Evolutionary conservation across 2,888 invertebrate genomes (phyloP), one percentile per base, ranked within the genome.

Genomic region (Troides aeacus): DNA sequence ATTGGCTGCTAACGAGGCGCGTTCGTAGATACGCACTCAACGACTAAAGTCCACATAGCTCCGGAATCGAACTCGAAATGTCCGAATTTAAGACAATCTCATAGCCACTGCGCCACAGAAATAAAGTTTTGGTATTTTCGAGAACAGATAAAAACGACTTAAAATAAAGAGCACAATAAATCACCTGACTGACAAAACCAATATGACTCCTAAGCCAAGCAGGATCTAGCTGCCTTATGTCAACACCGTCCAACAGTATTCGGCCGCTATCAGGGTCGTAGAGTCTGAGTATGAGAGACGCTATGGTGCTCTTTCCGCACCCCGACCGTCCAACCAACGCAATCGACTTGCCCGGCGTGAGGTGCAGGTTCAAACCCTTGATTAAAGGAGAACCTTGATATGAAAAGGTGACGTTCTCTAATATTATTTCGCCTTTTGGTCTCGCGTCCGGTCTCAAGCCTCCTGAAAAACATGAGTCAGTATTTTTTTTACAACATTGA

Each of bases 241-340:
- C 94, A 1, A 94, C 85, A 8, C 96, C 96, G 83, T 99, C 99
- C 30, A 99, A 83, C 63, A 93, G 82, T 66, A 99, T 93, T 10
- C 82, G 82, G 0, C 98, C 98, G 71, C 85, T 79, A 4, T 92
- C 88, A 0, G 98, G 98, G 83, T 99, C 98, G 82, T 99, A 99
- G 0, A 97, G 89, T 78, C 99, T 93, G 64, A 99, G 88, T 72
- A 99, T 92, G 1, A 99, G 92, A 1, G 96, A 93, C 0, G 97
- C 97, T 70, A 99, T 92, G 0, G 99, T 99, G 64, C 98, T 98
- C 87, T 99, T 99, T 0, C 99, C 99, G 39, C 97, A 97, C 0
- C 99, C 99, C 71, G 98, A 98, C 0, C 97, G 93, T 0, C 99
- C 99, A 0, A 99, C 95, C 21, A 95, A 83, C 0, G 98, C 98